phyloP scores from a whole-genome alignment of 1,140 invertebrate species.

The Drosophila murphyi region DNA sequence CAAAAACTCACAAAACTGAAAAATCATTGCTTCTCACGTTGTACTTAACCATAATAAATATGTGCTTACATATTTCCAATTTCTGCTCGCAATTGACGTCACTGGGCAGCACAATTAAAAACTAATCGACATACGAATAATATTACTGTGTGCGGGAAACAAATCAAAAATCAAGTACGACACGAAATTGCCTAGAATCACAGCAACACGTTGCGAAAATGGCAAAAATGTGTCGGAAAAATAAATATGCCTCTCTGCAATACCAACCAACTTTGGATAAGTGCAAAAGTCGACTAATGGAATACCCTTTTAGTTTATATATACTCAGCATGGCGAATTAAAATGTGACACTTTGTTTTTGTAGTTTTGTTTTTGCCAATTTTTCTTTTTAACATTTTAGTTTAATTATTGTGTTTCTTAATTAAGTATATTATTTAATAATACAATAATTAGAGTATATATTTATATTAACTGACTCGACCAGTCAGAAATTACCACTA shows the following conservation, averaged over 20 bases:
- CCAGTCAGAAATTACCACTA: too few relatives aligned
- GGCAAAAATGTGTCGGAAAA: slow-evolving; percentile 16
- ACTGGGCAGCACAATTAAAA: slow-evolving; percentile 68
- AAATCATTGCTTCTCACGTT: slow-evolving; percentile 67
- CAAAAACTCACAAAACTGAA: slow-evolving; percentile 67
- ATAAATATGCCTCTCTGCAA: slow-evolving; percentile 2
- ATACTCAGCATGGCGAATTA: too few relatives aligned
- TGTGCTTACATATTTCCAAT: slow-evolving; percentile 14
- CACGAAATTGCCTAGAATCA: slow-evolving; percentile 31
- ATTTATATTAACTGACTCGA: too few relatives aligned
- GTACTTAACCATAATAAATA: slow-evolving; percentile 21
- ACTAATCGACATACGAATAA: slow-evolving; percentile 66
- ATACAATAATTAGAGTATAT: too few relatives aligned
- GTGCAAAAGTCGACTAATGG: neutral
- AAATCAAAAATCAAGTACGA: slow-evolving; percentile 47
- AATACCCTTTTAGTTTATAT: slow-evolving; percentile 1
- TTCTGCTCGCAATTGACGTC: slow-evolving; percentile 64
- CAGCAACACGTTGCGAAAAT: neutral
- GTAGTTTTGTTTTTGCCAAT: too few relatives aligned
- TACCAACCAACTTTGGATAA: slow-evolving; percentile 2
- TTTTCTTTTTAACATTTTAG: too few relatives aligned
- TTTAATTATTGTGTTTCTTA: too few relatives aligned
- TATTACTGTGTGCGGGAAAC: slow-evolving; percentile 38
- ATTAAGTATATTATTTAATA: too few relatives aligned
- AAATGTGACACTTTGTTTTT: too few relatives aligned